Evolutionary conservation across 2,113 vertebrate genomes (phyloP).

Genomic region (Phasianus colchicus): DNA sequence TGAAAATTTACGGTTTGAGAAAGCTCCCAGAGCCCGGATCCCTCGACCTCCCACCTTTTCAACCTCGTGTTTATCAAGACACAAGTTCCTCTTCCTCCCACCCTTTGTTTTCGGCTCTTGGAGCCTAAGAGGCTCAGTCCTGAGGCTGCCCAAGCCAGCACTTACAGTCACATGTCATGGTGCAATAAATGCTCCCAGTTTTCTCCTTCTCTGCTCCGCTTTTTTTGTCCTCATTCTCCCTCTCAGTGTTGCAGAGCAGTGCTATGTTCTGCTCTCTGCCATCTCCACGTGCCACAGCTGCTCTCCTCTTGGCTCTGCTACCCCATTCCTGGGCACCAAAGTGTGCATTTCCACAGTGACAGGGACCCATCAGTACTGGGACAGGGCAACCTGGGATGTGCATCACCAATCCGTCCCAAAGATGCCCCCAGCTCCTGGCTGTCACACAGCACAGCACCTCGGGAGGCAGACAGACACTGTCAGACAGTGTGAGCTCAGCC

Average conservation of each 20-base stretch:
- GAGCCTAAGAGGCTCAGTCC: background rate
- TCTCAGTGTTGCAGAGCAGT: rapidly evolving
- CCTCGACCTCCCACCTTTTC: constrained; percentile 54
- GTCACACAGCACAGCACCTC: background rate
- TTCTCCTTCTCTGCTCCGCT: background rate
- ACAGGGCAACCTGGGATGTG: background rate
- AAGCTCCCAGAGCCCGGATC: constrained; percentile 72
- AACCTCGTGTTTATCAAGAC: constrained; percentile 71
- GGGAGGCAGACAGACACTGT: background rate
- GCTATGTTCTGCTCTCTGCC: background rate
- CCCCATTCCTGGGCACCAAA: background rate
- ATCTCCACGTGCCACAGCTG: rapidly evolving
- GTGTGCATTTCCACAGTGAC: background rate
- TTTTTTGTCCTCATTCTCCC: background rate
- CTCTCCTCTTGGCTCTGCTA: background rate
- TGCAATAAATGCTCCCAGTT: background rate
- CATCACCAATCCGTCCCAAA: rapidly evolving
- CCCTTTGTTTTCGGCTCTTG: constrained; percentile 40
- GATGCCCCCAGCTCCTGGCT: rapidly evolving
- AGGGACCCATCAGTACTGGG: rapidly evolving
- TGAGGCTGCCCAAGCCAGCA: rapidly evolving
- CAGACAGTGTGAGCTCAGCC: background rate
- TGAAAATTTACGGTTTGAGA: constrained; percentile 81
- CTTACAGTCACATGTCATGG: rapidly evolving
- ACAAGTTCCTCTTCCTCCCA: constrained; percentile 43